phyloP scores from a whole-genome alignment of 2,888 invertebrate genomes.

The Noctua janthina region DNA sequence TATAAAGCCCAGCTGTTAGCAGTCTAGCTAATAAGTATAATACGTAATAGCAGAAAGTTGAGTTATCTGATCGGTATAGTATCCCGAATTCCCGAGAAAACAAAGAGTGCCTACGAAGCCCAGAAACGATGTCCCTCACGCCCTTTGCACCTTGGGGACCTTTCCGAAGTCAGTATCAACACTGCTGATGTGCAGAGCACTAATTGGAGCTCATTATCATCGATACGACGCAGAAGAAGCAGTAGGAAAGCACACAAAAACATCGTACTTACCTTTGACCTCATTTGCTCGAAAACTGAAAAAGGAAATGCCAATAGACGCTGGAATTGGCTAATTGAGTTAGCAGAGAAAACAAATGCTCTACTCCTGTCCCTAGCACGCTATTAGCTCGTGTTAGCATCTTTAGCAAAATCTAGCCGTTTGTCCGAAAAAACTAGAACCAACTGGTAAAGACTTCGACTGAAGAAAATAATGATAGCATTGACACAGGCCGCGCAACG shows the following conservation, averaged over 20 bases:
- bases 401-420: not conserved
- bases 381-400: not conserved
- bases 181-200: not conserved
- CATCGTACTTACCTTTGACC: not conserved
- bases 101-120: not conserved
- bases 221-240: not conserved
- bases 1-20: not conserved
- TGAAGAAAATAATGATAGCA: not conserved
- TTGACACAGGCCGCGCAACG: too few species aligned
- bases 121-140: not conserved
- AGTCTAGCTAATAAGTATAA: not conserved
- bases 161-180: not conserved
- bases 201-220: not conserved
- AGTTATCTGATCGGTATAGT: not conserved
- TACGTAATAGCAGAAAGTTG: not conserved
- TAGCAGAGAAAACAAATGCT: not conserved
- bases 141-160: not conserved
- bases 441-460: not conserved
- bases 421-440: not conserved
- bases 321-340: constrained; percentile 2
- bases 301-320: not conserved
- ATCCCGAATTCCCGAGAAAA: not conserved
- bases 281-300: not conserved
- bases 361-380: not conserved
- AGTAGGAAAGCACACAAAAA: not conserved